phyloP scores from a whole-genome alignment of 2,888 invertebrate genomes.

The Eurytoma adleriae region DNA sequence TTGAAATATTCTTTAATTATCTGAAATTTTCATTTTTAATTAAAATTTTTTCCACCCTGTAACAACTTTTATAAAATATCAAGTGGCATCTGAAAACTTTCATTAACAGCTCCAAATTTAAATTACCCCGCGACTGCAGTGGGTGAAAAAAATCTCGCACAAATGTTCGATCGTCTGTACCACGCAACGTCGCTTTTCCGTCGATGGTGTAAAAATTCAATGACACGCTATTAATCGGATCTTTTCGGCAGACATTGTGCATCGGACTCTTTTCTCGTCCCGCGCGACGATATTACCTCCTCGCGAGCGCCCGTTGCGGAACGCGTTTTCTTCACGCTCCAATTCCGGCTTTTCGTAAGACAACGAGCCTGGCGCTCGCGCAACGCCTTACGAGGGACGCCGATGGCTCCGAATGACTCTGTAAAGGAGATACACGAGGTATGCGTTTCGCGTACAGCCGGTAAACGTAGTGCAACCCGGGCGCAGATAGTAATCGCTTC shows the following conservation, averaged over 20 bases:
- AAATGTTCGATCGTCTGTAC: too few relatives aligned
- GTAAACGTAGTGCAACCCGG: background rate
- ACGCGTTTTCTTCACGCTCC: slow-evolving; percentile 63
- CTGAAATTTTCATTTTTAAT: slow-evolving; percentile 41
- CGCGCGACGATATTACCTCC: too few relatives aligned
- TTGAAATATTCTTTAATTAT: slow-evolving; percentile 50
- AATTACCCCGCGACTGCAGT: background rate
- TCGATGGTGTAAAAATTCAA: background rate
- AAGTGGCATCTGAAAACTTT: slow-evolving; percentile 32
- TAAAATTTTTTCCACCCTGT: slow-evolving; percentile 5
- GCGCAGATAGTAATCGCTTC: slow-evolving; percentile 38
- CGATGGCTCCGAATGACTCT: slow-evolving; percentile 9
- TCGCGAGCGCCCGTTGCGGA: slow-evolving; percentile 56
- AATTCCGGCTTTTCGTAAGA: slow-evolving; percentile 61
- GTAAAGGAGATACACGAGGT: background rate
- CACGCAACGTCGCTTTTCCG: too few relatives aligned
- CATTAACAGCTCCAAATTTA: slow-evolving; percentile 28
- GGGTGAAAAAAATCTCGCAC: too few relatives aligned
- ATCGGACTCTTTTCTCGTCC: too few relatives aligned
- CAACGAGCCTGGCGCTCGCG: slow-evolving; percentile 5
- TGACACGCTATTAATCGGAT: background rate
- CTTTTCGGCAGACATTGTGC: too few relatives aligned
- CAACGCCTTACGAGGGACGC: background rate
- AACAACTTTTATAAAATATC: slow-evolving; percentile 39
- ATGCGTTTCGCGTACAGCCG: background rate